Conservation (phyloP, 1,140 invertebrate species). For the Drosophila gunungcola region DNA sequence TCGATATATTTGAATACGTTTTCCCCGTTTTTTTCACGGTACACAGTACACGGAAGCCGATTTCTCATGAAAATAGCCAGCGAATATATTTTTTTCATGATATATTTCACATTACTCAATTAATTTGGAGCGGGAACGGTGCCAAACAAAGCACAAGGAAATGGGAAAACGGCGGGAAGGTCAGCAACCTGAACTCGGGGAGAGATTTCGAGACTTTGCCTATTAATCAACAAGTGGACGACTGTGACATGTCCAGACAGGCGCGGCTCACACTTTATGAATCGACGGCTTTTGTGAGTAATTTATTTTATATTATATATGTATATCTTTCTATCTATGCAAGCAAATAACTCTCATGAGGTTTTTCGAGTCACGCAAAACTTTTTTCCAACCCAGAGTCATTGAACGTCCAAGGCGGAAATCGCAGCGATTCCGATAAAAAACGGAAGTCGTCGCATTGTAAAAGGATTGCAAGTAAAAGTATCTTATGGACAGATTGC, state of each 20-base stretch:
- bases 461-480: slow-evolving; percentile 67
- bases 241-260: slow-evolving; percentile 53
- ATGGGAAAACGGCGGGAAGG: slow-evolving; percentile 48
- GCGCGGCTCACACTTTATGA: slow-evolving; percentile 48
- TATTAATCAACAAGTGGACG: slow-evolving; percentile 74
- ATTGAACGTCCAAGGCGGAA: slow-evolving; percentile 65
- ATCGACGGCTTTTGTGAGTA: slow-evolving; percentile 52
- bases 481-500: slow-evolving; percentile 68
- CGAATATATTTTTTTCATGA: slow-evolving; percentile 30
- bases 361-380: slow-evolving; percentile 66
- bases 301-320: slow-evolving; percentile 26
- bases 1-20: slow-evolving; percentile 22
- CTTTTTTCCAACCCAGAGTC: slow-evolving; percentile 54
- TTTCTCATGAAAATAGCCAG: slow-evolving; percentile 43
- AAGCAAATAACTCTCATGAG: slow-evolving; percentile 22
- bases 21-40: slow-evolving; percentile 18
- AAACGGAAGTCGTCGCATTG: slow-evolving; percentile 60
- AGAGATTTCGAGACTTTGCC: slow-evolving; percentile 30
- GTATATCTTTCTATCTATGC: slow-evolving; percentile 30
- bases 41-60: slow-evolving; percentile 27
- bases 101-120: slow-evolving; percentile 52
- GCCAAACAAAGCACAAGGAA: slow-evolving; percentile 68
- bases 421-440: slow-evolving; percentile 20
- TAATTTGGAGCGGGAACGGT: slow-evolving; percentile 19
- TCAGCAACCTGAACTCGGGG: slow-evolving; percentile 53